Conservation (phyloP, 30 jellyfish, hydroid and myxozoan species). For the Catostylus mosaicus region DNA sequence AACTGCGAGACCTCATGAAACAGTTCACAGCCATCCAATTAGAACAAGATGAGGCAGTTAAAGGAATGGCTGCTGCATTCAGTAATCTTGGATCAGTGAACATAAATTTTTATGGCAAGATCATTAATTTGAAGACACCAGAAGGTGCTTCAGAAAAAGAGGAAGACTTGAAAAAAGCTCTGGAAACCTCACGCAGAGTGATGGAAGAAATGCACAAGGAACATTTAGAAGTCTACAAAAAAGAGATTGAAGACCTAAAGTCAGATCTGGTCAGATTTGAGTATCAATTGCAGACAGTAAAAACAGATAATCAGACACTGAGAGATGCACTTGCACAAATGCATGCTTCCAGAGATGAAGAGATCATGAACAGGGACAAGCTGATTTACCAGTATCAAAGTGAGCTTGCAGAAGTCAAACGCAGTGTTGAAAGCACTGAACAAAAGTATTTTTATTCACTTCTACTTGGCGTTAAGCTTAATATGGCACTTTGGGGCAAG, state of each 20-base stretch:
- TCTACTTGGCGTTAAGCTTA: conserved; percentile 83
- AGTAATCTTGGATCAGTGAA: conserved; percentile 65
- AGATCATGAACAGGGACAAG: conserved; percentile 50
- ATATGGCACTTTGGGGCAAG: conserved; percentile 86
- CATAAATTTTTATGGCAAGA: conserved; percentile 63
- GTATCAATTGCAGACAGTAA: conserved; percentile 57
- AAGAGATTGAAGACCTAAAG: conserved; percentile 62
- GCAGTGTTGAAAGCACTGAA: conserved; percentile 52
- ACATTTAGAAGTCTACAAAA: conserved; percentile 52
- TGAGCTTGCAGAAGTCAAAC: conserved; percentile 43
- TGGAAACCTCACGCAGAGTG: conserved; percentile 44
- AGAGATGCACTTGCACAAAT: conserved; percentile 55
- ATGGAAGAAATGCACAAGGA: conserved; percentile 71
- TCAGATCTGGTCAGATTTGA: conserved; percentile 45
- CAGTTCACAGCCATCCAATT: conserved; percentile 39
- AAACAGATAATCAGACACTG: conserved; percentile 45
- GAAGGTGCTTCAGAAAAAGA: conserved; percentile 81
- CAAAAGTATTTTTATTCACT: conserved; percentile 83
- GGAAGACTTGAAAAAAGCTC: conserved; percentile 64
- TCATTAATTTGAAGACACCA: conserved; percentile 61
- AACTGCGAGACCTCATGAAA: conserved; percentile 53
- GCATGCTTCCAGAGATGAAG: conserved; percentile 59
- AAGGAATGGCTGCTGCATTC: conserved; percentile 66
- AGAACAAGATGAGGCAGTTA: conserved; percentile 51
- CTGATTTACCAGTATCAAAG: conserved; percentile 53